A percentile compares a stretch with the other conserved stretches of the same genome.
These are phyloP conservation scores for Thymelicus lineola DNA, from an alignment of 2,888 invertebrate species.

Conservation along the genomic window DNA sequence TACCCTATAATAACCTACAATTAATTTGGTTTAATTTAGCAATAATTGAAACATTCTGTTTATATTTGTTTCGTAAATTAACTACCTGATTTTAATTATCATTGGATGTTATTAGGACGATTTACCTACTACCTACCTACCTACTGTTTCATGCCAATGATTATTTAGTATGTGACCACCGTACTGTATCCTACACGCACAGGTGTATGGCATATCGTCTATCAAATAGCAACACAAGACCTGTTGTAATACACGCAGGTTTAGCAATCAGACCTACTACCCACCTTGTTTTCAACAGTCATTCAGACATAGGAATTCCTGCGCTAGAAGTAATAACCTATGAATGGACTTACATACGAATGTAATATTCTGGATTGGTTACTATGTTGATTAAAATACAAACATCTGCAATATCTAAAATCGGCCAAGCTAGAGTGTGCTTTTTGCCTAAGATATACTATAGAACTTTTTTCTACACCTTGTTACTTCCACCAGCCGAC, in stretches of 20 bases:
- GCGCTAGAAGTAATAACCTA: no score
- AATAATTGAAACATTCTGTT: constrained; percentile 10
- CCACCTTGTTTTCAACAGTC: neutral
- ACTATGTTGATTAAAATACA: no score
- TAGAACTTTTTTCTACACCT: no score
- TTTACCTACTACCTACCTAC: constrained; percentile 3
- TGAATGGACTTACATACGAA: no score
- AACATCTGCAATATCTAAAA: no score
- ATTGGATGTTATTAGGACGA: neutral
- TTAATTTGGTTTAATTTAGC: neutral
- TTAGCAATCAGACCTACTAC: neutral
- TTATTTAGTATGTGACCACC: constrained; percentile 30
- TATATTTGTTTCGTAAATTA: constrained; percentile 15
- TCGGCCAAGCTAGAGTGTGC: no score
- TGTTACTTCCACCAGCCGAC: no score
- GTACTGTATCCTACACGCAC: constrained; percentile 32
- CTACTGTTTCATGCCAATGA: constrained; percentile 27
- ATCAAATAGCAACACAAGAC: constrained; percentile 21
- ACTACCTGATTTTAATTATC: constrained; percentile 10
- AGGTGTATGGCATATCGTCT: constrained; percentile 22
- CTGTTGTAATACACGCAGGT: neutral
- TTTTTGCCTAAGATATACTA: no score
- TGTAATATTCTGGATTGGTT: no score
- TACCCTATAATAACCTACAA: neutral
- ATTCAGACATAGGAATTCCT: neutral